These are phyloP conservation scores for Ecliptopera silaceata DNA, from an alignment of 2,888 invertebrate genomes.

Conservation along the genomic window DNA sequence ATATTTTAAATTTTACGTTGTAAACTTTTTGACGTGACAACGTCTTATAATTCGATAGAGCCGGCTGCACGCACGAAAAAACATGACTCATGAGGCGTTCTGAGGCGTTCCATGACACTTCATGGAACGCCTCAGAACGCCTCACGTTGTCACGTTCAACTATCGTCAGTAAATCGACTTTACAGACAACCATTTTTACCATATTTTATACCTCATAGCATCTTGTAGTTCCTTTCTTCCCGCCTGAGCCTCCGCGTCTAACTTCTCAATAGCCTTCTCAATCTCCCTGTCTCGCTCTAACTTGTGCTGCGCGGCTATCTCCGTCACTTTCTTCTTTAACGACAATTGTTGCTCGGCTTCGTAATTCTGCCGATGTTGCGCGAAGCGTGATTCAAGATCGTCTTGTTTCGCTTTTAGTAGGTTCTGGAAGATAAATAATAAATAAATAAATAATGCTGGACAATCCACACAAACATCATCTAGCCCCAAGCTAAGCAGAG, in stretches of 20 bases:
- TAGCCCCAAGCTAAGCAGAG: too few relatives aligned
- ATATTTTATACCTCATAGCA: slow-evolving; percentile 67
- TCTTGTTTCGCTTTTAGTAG: slow-evolving; percentile 82
- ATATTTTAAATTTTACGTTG: too few relatives aligned
- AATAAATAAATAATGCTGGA: background rate
- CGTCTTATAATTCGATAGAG: too few relatives aligned
- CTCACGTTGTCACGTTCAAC: too few relatives aligned
- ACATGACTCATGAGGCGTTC: too few relatives aligned
- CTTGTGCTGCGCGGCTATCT: slow-evolving; percentile 87
- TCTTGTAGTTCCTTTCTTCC: slow-evolving; percentile 84
- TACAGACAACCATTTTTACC: too few relatives aligned
- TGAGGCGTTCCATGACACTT: too few relatives aligned
- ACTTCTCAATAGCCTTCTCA: slow-evolving; percentile 87
- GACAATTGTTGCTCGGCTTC: slow-evolving; percentile 84
- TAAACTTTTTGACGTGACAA: too few relatives aligned
- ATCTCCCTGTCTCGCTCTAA: slow-evolving; percentile 91
- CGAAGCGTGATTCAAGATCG: slow-evolving; percentile 84
- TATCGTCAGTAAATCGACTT: too few relatives aligned
- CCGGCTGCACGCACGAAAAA: too few relatives aligned
- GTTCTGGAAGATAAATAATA: slow-evolving; percentile 46
- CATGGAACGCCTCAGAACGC: too few relatives aligned
- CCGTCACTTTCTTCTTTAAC: slow-evolving; percentile 86
- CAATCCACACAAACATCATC: too few relatives aligned
- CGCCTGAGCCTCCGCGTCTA: slow-evolving; percentile 86
- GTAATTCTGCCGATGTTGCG: slow-evolving; percentile 85